These are phyloP conservation scores for Amphiprion percula DNA, from an alignment of 2,113 vertebrate species.

Conservation along the genomic window DNA sequence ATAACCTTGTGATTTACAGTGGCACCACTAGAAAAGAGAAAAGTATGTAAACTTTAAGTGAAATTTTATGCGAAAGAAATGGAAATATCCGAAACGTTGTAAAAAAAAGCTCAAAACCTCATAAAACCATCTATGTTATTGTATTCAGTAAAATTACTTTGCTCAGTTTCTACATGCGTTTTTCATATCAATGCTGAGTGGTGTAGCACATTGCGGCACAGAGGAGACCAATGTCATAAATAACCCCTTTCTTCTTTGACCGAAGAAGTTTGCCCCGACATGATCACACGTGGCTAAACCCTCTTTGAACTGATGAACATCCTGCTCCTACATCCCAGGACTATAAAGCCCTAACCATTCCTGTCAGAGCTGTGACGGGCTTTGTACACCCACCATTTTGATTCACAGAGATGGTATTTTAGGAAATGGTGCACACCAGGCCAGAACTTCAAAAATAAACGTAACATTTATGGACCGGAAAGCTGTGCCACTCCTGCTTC, in stretches of 20 bases:
- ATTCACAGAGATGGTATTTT: conserved; percentile 74
- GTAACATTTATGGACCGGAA: conserved; percentile 74
- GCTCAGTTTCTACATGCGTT: conserved; percentile 36
- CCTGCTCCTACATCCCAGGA: conserved; percentile 49
- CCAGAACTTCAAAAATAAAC: conserved; percentile 81
- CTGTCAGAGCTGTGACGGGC: conserved; percentile 60
- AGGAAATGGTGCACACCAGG: conserved; percentile 67
- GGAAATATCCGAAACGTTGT: conserved; percentile 25
- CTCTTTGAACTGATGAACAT: conserved; percentile 60
- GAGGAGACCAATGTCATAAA: conserved; percentile 63
- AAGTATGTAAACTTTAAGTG: conserved; percentile 11
- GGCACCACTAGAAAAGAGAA: conserved; percentile 13
- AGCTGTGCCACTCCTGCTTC: conserved; percentile 70
- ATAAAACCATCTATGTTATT: conserved; percentile 37
- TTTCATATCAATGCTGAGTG: conserved; percentile 50
- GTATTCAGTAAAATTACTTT: conserved; percentile 37
- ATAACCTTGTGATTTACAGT: conserved; percentile 59
- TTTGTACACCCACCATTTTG: conserved; percentile 67
- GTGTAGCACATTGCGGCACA: conserved; percentile 53
- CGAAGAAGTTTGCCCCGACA: conserved; percentile 42
- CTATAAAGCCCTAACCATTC: conserved; percentile 61
- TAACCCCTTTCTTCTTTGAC: conserved; percentile 42
- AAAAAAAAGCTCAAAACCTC: not conserved
- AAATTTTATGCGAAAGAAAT: conserved; percentile 46
- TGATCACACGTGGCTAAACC: conserved; percentile 56